Percentiles rank a stretch among this genome's conserved stretches.
These are phyloP conservation scores for Mirza zaza DNA, from an alignment of 2,113 vertebrate species.

Conservation along the genomic window DNA sequence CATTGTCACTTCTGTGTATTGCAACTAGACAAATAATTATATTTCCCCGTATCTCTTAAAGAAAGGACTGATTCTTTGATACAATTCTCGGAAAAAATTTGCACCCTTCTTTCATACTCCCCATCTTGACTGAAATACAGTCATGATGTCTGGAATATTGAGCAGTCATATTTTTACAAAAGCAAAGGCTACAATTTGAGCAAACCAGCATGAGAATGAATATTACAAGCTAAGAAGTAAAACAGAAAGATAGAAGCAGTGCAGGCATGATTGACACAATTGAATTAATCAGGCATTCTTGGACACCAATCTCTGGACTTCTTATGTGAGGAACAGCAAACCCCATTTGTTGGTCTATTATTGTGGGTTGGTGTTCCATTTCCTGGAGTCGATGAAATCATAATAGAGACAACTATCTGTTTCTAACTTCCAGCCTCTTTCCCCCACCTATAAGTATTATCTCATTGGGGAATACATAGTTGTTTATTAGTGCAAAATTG, in stretches of 20 bases:
- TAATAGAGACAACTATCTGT: background rate
- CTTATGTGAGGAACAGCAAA: background rate
- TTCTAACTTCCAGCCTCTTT: background rate
- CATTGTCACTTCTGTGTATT: background rate
- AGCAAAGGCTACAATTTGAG: background rate
- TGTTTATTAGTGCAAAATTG: background rate
- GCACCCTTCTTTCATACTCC: background rate
- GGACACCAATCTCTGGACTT: background rate
- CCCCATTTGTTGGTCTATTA: background rate
- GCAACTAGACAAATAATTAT: background rate
- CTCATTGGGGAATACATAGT: background rate
- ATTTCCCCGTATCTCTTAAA: background rate
- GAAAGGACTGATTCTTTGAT: background rate
- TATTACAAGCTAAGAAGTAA: background rate
- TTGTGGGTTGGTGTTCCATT: background rate
- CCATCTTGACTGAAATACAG: background rate
- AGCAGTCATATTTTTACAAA: background rate
- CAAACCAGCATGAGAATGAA: background rate
- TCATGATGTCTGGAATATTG: background rate
- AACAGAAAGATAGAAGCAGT: background rate
- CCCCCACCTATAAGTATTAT: background rate
- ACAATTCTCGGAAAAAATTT: background rate
- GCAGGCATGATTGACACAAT: background rate
- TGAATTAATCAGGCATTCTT: background rate
- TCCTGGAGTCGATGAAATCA: background rate